phyloP scores from a whole-genome alignment of 2,113 vertebrate genomes.

The Aspidoscelis tigris region DNA sequence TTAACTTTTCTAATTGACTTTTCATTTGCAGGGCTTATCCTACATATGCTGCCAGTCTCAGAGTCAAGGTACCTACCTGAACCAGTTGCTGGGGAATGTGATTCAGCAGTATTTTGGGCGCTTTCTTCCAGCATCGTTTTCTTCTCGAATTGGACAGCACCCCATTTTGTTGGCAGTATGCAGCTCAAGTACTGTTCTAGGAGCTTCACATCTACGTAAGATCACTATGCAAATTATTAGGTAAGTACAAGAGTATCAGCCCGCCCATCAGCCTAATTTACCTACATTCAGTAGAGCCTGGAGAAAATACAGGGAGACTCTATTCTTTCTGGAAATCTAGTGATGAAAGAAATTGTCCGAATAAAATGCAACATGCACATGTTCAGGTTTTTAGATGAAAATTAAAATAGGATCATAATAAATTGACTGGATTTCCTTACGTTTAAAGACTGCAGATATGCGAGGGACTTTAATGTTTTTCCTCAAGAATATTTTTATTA shows the following conservation, averaged over 20 bases:
- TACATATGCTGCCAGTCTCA: constrained; percentile 85
- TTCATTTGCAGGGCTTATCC: constrained; percentile 84
- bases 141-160: constrained; percentile 78
- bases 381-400: too few relatives aligned
- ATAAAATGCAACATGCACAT: too few relatives aligned
- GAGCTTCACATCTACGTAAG: constrained; percentile 68
- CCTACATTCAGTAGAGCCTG: too few relatives aligned
- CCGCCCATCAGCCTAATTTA: too few relatives aligned
- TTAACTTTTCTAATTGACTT: background rate
- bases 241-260: constrained; percentile 54
- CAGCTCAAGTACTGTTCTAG: constrained; percentile 69
- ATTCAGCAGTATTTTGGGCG: constrained; percentile 89
- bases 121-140: constrained; percentile 84
- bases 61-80: constrained; percentile 84
- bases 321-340: too few relatives aligned
- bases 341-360: too few relatives aligned
- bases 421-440: too few relatives aligned
- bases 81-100: constrained; percentile 87
- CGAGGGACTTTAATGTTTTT: too few relatives aligned
- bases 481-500: too few relatives aligned
- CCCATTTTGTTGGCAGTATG: constrained; percentile 86
- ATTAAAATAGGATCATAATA: too few relatives aligned
- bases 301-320: too few relatives aligned
- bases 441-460: too few relatives aligned
- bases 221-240: constrained; percentile 71